Conservation (phyloP, 2,113 vertebrate genomes). For the Chaenogobius annularis region DNA sequence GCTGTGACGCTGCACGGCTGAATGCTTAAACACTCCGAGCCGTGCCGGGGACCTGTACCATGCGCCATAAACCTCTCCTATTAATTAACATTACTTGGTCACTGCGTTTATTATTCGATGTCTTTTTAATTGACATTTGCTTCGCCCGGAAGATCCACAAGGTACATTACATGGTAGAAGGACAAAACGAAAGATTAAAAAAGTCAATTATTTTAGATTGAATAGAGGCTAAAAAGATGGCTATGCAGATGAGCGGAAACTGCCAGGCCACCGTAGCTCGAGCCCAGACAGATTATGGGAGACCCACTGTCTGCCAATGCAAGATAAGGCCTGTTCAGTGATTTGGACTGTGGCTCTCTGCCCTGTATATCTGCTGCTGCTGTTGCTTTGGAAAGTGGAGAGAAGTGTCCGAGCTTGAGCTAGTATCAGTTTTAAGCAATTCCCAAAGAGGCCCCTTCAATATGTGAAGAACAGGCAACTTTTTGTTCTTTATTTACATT, state of each 20-base stretch:
- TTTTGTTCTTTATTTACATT: conserved; percentile 76
- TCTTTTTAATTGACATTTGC: conserved; percentile 70
- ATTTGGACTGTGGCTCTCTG: conserved; percentile 36
- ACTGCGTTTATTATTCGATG: conserved; percentile 69
- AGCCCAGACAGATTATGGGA: conserved; percentile 54
- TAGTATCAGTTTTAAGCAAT: conserved; percentile 59
- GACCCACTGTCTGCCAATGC: conserved; percentile 62
- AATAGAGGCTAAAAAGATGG: conserved; percentile 51
- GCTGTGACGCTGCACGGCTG: conserved; percentile 60
- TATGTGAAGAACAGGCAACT: conserved; percentile 65
- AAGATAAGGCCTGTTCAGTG: conserved; percentile 60
- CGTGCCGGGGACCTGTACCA: conserved; percentile 66
- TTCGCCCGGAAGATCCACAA: conserved; percentile 52
- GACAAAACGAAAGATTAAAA: conserved; percentile 70
- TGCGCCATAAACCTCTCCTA: conserved; percentile 75
- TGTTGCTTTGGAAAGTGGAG: conserved; percentile 56
- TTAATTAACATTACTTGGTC: conserved; percentile 78
- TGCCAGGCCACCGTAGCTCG: conserved; percentile 42
- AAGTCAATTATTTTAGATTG: conserved; percentile 70
- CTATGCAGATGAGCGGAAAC: conserved; percentile 48
- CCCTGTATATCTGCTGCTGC: conserved; percentile 35
- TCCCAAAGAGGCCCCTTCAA: conserved; percentile 56
- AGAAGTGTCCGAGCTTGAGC: conserved; percentile 48
- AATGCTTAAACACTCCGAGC: conserved; percentile 66
- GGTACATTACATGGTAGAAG: conserved; percentile 50